These are phyloP conservation scores for Pasiphila rectangulata DNA, from an alignment of 2,888 invertebrate genomes.

Conservation along the genomic window DNA sequence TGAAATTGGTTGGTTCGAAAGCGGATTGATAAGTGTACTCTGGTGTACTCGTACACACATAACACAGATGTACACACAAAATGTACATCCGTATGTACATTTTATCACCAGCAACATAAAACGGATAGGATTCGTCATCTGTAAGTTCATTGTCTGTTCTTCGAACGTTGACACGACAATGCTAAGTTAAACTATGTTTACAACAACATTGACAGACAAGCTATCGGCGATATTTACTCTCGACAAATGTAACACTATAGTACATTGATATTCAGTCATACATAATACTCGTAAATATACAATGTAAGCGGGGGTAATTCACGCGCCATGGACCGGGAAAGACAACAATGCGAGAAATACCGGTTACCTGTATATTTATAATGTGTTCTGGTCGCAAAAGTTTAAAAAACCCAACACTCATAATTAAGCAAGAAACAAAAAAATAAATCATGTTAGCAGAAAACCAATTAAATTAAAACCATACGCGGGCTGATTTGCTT, in stretches of 20 bases:
- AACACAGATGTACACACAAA: too few relatives aligned
- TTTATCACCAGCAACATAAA: slow-evolving; percentile 9
- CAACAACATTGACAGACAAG: slow-evolving; percentile 3
- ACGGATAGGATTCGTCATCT: slow-evolving; percentile 8
- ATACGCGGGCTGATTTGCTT: slow-evolving; percentile 39
- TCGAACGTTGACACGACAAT: slow-evolving; percentile 7
- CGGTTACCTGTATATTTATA: too few relatives aligned
- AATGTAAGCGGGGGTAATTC: too few relatives aligned
- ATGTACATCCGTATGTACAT: background rate
- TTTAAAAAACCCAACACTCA: too few relatives aligned
- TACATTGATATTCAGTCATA: background rate
- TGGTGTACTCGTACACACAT: too few relatives aligned
- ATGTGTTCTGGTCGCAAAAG: too few relatives aligned
- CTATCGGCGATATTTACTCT: background rate
- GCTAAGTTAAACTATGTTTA: slow-evolving; percentile 10
- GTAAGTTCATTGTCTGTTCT: slow-evolving; percentile 4
- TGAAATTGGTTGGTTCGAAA: too few relatives aligned
- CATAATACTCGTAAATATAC: slow-evolving; percentile 6
- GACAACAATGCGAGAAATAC: too few relatives aligned
- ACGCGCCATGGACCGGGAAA: too few relatives aligned
- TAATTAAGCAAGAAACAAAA: too few relatives aligned
- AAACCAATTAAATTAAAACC: slow-evolving; percentile 30
- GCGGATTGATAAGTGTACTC: too few relatives aligned
- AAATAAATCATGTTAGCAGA: slow-evolving; percentile 14
- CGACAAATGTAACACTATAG: slow-evolving; percentile 3